Evolutionary conservation across 2,888 invertebrate species (phyloP), one percentile per base, ranked within the genome.

Genomic region (Hydrotaea diabolus): DNA sequence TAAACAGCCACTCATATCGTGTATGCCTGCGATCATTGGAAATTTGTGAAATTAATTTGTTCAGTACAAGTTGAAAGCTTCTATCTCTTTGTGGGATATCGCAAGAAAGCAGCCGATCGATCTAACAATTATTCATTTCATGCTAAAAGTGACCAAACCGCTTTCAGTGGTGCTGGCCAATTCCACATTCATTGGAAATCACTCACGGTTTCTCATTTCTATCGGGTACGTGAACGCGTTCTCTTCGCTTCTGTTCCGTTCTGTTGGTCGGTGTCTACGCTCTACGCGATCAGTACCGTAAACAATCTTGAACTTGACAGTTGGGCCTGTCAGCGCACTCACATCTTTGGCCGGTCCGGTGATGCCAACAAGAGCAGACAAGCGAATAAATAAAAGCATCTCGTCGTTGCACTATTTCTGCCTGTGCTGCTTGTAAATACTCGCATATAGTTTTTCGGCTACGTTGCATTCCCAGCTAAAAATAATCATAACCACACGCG

Each of bases 241-340:
- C 23, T 59, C 15, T 59, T 31, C 39, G 19, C 1, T 43, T 39
- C 39, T 19, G 39, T 43, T 66, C 31, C 21, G 43, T 19, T 43
- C 39, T 36, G 43, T 46, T 46, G 46, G 23, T 15, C 17, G 53
- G 17, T 55, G 53, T 64, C 59, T 59, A 26, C 59, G 15, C 39
- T 39, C 8, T 4, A 39, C 59, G 59, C 64, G 85, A 85, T 85
- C 85, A 85, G 85, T 85, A 85, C 72, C 82, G 79, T 77, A 85
- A 85, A 82, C 73, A 85, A 80, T 85, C 85, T 85, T 85, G 85
- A 85, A 85, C 85, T 85, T 85, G 85, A 79, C 85, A 85, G 85
- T 85, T 84, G 77, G 36, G 83, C 46, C 72, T 74, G 55, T 74
- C 74, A 49, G 77, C 74, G 75, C 57, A 31, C 74, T 73, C 69